phyloP scores from a whole-genome alignment of 2,888 invertebrate genomes.

The Tiliacea aurago region DNA sequence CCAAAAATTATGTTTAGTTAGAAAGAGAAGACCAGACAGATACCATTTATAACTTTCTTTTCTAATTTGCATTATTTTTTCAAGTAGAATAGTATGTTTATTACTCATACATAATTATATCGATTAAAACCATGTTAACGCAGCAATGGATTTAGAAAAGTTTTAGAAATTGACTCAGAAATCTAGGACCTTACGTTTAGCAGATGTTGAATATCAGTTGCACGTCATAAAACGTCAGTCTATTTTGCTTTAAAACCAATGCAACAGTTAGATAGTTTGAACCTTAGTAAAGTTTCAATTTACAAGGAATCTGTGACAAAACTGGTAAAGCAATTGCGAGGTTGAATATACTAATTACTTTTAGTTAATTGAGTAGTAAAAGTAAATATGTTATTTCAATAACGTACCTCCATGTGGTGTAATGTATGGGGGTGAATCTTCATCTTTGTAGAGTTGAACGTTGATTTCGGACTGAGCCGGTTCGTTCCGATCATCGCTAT shows the following conservation, averaged over 20 bases:
- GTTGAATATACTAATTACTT: not conserved
- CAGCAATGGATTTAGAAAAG: not conserved
- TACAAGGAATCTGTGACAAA: not conserved
- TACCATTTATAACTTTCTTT: too few species aligned
- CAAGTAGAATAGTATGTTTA: not conserved
- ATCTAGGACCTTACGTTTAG: not conserved
- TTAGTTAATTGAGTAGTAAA: not conserved
- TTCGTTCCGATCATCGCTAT: slow-evolving; percentile 87
- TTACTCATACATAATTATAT: not conserved
- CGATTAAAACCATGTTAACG: not conserved
- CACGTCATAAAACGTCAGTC: not conserved
- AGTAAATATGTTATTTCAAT: not conserved
- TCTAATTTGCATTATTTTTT: not conserved
- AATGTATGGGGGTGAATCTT: slow-evolving; percentile 89
- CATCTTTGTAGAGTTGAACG: slow-evolving; percentile 88
- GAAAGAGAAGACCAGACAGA: not conserved
- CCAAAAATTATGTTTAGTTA: too few species aligned
- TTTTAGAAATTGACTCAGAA: not conserved
- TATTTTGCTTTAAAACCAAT: not conserved
- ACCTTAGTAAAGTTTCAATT: not conserved
- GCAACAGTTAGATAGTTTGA: not conserved
- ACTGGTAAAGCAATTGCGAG: not conserved
- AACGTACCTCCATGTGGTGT: slow-evolving; percentile 78
- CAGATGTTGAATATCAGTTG: not conserved
- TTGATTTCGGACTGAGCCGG: slow-evolving; percentile 90